Evolutionary conservation across 1,140 invertebrate species (phyloP).

Genomic region (Caenorhabditis briggsae): DNA sequence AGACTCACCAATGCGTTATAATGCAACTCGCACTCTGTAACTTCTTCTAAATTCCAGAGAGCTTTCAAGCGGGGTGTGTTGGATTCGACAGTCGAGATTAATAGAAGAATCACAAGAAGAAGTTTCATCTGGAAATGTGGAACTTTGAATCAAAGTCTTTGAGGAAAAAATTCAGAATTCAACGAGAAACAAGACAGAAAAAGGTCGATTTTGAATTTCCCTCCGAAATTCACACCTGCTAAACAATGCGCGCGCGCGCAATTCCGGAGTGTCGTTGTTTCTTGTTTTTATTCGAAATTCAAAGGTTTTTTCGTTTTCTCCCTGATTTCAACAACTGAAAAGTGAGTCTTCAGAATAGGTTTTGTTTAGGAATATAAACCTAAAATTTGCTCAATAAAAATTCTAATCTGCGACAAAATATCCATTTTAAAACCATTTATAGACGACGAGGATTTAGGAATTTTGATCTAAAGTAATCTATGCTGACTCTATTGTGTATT

Average conservation of each 20-base stretch:
- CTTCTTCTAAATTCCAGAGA: constrained; percentile 61
- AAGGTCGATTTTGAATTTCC: not conserved
- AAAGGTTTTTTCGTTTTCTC: not conserved
- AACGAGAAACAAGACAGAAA: not conserved
- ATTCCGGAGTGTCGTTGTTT: not conserved
- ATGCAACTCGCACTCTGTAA: constrained; percentile 56
- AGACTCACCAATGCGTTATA: constrained; percentile 56
- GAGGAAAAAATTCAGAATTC: not conserved
- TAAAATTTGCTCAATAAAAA: too few relatives aligned
- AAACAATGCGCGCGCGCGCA: not conserved
- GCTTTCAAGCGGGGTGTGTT: not conserved
- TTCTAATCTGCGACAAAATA: too few relatives aligned
- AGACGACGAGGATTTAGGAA: too few relatives aligned
- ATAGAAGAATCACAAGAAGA: not conserved
- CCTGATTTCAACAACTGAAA: not conserved
- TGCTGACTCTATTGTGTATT: too few relatives aligned
- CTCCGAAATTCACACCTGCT: not conserved
- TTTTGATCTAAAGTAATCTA: too few relatives aligned
- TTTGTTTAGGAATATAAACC: too few relatives aligned
- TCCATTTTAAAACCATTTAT: too few relatives aligned
- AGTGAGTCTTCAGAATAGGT: not conserved
- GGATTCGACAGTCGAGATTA: not conserved
- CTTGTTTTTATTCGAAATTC: constrained; percentile 4
- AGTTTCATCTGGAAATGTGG: constrained; percentile 12
- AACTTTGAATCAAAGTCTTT: too few relatives aligned